A percentile compares a stretch with the other conserved stretches of the same genome.
Evolutionary conservation across 1,140 invertebrate species (phyloP).

Genomic region (Diabrotica virgifera): DNA sequence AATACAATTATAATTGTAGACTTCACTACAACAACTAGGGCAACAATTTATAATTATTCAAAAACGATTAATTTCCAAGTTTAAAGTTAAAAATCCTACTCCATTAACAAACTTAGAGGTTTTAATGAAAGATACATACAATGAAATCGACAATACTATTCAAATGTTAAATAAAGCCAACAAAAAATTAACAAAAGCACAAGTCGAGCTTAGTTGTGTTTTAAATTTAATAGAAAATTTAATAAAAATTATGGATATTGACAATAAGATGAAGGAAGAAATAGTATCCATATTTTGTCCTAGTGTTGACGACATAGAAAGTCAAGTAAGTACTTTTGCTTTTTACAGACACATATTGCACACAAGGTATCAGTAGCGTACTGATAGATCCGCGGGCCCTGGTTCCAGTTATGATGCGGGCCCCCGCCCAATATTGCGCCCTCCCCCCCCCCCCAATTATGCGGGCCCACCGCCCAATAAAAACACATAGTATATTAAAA

Average conservation of each 20-base stretch:
- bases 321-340: slow-evolving; percentile 36
- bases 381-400: too few relatives aligned
- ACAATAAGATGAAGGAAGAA: slow-evolving; percentile 32
- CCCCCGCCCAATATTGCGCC: too few relatives aligned
- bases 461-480: too few relatives aligned
- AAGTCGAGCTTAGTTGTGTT: slow-evolving; percentile 38
- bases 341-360: slow-evolving; percentile 9
- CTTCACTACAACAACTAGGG: slow-evolving; percentile 60
- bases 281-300: slow-evolving; percentile 37
- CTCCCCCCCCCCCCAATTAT: too few relatives aligned
- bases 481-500: too few relatives aligned
- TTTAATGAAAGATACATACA: slow-evolving; percentile 68
- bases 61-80: slow-evolving; percentile 68
- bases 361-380: not conserved
- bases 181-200: slow-evolving; percentile 39
- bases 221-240: slow-evolving; percentile 41
- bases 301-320: slow-evolving; percentile 42
- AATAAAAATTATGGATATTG: slow-evolving; percentile 41
- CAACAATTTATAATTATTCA: slow-evolving; percentile 71
- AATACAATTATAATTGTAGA: slow-evolving; percentile 46
- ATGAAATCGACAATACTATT: slow-evolving; percentile 56
- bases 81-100: slow-evolving; percentile 72
- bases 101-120: slow-evolving; percentile 69
- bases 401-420: too few relatives aligned
- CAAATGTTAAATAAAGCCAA: slow-evolving; percentile 51